Evolutionary conservation across 2,797 vertebrate genomes (phyloP).

Genomic region (Chromobotia macracanthus): DNA sequence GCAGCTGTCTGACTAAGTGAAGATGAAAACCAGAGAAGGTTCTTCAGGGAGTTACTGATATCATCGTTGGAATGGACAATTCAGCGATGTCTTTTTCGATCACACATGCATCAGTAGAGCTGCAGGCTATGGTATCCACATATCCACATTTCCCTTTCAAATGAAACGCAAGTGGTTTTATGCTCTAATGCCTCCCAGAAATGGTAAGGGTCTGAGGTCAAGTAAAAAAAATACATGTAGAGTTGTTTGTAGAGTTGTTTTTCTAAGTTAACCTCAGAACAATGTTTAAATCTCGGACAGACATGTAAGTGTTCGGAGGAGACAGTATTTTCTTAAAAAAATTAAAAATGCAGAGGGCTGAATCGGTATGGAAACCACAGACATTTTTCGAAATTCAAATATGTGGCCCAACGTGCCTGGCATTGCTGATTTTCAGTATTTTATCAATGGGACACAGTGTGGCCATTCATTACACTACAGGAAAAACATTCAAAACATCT

Average conservation of each 20-base stretch:
- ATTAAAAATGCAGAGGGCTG: not conserved
- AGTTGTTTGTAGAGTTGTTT: slow-evolving; percentile 27
- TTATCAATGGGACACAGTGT: not conserved
- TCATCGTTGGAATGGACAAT: not conserved
- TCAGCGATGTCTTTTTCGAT: slow-evolving; percentile 29
- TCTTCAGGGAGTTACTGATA: slow-evolving; percentile 21
- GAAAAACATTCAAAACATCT: not conserved
- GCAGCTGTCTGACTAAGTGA: not conserved
- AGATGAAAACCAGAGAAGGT: slow-evolving; percentile 40
- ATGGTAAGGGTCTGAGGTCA: slow-evolving; percentile 18
- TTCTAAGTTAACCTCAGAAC: slow-evolving; percentile 18
- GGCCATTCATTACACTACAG: not conserved
- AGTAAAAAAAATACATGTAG: not conserved
- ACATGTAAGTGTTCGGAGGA: slow-evolving; percentile 32
- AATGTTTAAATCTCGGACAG: slow-evolving; percentile 28
- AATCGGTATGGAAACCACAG: not conserved
- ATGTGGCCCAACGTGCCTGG: not conserved
- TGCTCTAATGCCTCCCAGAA: slow-evolving; percentile 29
- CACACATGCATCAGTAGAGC: slow-evolving; percentile 17
- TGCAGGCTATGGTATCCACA: slow-evolving; percentile 31
- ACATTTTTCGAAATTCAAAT: not conserved
- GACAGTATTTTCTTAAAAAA: slow-evolving; percentile 42
- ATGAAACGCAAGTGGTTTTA: slow-evolving; percentile 31
- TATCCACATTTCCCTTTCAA: slow-evolving; percentile 40
- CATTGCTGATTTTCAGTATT: not conserved